These are phyloP conservation scores for Myiozetetes cayanensis DNA, from an alignment of 2,113 vertebrate species.

Conservation along the genomic window DNA sequence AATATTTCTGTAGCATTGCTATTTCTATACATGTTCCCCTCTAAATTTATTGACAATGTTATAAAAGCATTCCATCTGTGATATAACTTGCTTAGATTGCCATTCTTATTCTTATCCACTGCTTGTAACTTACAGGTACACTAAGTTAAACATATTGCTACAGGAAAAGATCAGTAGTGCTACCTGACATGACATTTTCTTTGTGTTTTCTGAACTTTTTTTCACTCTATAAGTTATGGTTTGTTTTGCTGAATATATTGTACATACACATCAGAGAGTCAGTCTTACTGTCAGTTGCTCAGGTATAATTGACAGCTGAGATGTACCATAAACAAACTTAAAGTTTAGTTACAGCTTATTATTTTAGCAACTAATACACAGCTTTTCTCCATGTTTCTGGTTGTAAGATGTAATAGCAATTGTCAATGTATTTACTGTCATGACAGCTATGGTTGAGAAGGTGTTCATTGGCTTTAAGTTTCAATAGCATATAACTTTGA, in stretches of 20 bases:
- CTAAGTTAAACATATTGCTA: not conserved
- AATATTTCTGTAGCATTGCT: not conserved
- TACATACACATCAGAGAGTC: not conserved
- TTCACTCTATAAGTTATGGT: not conserved
- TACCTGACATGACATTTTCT: not conserved
- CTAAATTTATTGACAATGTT: not conserved
- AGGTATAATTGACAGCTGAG: not conserved
- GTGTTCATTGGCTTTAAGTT: not conserved
- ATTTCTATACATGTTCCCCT: not conserved
- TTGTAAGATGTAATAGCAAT: not conserved
- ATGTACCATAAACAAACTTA: not conserved
- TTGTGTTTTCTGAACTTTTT: not conserved
- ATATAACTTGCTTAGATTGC: not conserved
- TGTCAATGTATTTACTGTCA: not conserved
- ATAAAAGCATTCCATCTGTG: not conserved
- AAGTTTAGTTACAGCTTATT: not conserved
- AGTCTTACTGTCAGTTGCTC: not conserved
- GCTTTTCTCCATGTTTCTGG: not conserved
- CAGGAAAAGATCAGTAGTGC: not conserved
- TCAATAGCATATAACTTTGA: not conserved
- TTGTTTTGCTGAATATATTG: not conserved
- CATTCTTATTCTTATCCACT: not conserved
- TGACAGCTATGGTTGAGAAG: not conserved
- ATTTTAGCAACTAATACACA: not conserved
- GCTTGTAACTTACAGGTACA: not conserved